Evolutionary conservation across 2,888 invertebrate genomes (phyloP).

Genomic region (Tenodera sinensis): DNA sequence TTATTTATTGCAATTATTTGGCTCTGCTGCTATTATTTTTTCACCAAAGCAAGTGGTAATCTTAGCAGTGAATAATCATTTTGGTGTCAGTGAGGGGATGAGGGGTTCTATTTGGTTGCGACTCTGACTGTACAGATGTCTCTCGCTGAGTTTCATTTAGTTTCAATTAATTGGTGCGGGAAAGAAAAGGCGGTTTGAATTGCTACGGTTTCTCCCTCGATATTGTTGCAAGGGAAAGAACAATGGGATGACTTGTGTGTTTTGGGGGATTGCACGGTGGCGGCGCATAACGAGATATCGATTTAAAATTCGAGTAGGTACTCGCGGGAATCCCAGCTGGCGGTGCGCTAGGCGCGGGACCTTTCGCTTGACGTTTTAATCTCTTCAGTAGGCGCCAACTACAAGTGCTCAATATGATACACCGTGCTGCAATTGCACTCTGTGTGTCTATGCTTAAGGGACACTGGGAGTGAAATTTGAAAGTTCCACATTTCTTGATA

Average conservation of each 20-base stretch:
- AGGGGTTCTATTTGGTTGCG: neutral
- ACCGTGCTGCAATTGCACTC: too few relatives aligned
- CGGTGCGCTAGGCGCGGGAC: too few relatives aligned
- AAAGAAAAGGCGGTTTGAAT: conserved; percentile 8
- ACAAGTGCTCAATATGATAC: too few relatives aligned
- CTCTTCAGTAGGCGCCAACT: neutral
- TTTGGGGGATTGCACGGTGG: neutral
- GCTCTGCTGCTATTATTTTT: too few relatives aligned
- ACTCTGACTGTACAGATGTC: neutral
- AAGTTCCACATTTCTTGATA: too few relatives aligned
- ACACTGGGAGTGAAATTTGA: too few relatives aligned
- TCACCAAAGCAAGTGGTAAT: too few relatives aligned
- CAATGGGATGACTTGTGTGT: conserved; percentile 10
- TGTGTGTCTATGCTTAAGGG: too few relatives aligned
- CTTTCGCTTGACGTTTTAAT: neutral
- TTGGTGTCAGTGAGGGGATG: too few relatives aligned
- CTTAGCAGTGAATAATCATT: too few relatives aligned
- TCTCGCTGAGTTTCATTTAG: neutral
- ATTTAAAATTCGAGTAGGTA: neutral
- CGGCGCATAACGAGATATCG: conserved; percentile 3
- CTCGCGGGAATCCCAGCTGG: neutral
- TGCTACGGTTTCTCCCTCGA: neutral
- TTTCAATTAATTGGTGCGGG: conserved; percentile 10
- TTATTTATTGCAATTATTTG: too few relatives aligned
- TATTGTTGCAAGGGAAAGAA: neutral